Evolutionary conservation across 1,140 invertebrate species (phyloP), one percentile per base, ranked within the genome.

Genomic region (Ceratosolen fusciceps): DNA sequence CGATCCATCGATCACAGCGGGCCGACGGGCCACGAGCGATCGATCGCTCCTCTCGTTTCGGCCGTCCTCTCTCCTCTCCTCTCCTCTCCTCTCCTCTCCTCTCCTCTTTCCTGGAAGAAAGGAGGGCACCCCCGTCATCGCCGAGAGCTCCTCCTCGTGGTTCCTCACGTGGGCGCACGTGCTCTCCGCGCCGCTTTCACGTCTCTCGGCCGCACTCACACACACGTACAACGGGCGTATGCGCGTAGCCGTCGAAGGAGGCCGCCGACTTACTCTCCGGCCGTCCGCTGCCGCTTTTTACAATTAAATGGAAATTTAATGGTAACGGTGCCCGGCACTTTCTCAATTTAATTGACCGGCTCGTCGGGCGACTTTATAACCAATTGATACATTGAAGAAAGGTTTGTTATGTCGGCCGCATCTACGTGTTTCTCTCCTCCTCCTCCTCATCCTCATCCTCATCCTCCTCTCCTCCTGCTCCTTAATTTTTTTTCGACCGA

Each of bases 1-100:
- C 21, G 60, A 24, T 31, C 60, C 74, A 75, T 75, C 74, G 74
- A 75, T 75, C 74, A 75, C 43, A 7, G 31, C 58, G 14, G 12
- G 0, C 14, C 26, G 43, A 29, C 1, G 12, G 21, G 24, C 19
- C 21, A 39, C 21, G 26, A 58, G 37, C 29, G 34, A 74, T 74
- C 72, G 34, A 74, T 74, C 52, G n/a, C 37, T 19, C n/a, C 19
- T 12, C 29, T 65, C 60, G 1, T 12, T 12, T 65, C 60, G 1
- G 16, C 26, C 65, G 9, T 14, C 65, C 16, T 67, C 26, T 43
- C 16, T 21, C 14, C 5, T 5, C 8, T 16, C 43, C 8, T 7
- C 54, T 8, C 54, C 54, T 56, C 54, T 21, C 21, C 54, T 4
- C 54, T 16, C 9, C 54, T 5, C 54, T 9, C 43, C 43, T 47